Evolutionary conservation across 2,888 invertebrate genomes (phyloP), one percentile per base, ranked within the genome.

Genomic region (Drosophila neonasuta): DNA sequence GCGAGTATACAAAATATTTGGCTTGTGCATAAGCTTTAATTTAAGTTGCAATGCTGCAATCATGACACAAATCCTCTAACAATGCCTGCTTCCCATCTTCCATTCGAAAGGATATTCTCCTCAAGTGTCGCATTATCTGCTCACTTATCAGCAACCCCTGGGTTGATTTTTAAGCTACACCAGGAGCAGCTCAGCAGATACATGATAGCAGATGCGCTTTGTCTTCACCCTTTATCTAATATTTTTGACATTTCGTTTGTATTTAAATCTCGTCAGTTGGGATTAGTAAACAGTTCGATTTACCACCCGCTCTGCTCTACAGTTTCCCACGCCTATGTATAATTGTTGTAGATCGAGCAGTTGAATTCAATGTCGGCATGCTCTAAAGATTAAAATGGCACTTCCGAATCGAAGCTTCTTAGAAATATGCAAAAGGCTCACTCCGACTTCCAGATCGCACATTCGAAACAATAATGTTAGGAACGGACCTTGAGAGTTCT

Each of bases 21-120:
- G 60, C 75, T 69, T 74, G 58, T 32, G 57, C 57, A 51, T 41
- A 61, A 67, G 36, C 74, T 49, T 46, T 41, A 57, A 48, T 55
- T 52, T 50, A 29, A 54, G 51, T 13, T 20, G 46, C 48, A n/a
- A 39, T 69, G 70, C 71, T 66, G 13, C 15, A 41, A 41, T 77
- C 79, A 75, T 79, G 72, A 77, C 80, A 78, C 85, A 89, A 89
- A 88, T 89, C 89, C 88, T 69, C 60, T 78, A 88, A 89, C 84
- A 86, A 83, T 69, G 77, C 48, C 48, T 57, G 42, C 44, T 54
- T 45, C 57, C 59, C 57, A 45, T 29, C 52, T 45, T 55, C 59
- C 59, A 45, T 29, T 45, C 11, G 1, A 30, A 11, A 34, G n/a
- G n/a, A 52, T 11, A 52, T 30, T n/a, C 36, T 30, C 8, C 5